Conservation (phyloP, 2,888 invertebrate genomes). For the Zhuqinia jingwanae region DNA sequence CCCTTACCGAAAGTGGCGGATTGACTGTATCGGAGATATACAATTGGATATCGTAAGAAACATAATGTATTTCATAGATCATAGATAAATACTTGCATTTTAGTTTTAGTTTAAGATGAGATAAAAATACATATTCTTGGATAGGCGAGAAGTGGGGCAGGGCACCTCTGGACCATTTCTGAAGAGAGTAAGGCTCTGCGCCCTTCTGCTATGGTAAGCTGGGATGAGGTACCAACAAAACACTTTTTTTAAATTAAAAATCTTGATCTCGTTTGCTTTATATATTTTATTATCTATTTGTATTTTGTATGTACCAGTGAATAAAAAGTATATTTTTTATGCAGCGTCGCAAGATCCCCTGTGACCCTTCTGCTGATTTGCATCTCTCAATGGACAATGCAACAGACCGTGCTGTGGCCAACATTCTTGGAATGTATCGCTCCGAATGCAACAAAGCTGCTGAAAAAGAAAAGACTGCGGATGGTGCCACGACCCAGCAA, state of each 20-base stretch:
- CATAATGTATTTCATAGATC: conserved; percentile 89
- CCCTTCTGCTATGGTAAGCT: conserved; percentile 63
- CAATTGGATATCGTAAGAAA: conserved; percentile 94
- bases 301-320: conserved; percentile 1
- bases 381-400: conserved; percentile 72
- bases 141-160: conserved; percentile 93
- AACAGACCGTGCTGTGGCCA: conserved; percentile 72
- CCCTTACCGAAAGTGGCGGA: conserved; percentile 91
- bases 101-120: too few species aligned
- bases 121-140: too few species aligned
- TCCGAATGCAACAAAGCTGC: conserved; percentile 12
- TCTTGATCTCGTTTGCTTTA: too few species aligned
- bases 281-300: conserved; percentile 18
- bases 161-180: conserved; percentile 94
- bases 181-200: conserved; percentile 76
- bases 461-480: not conserved
- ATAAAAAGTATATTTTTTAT: conserved; percentile 14
- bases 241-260: too few species aligned
- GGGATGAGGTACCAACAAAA: conserved; percentile 56
- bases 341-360: conserved; percentile 66
- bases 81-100: too few species aligned
- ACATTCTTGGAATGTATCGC: conserved; percentile 61
- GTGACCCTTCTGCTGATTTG: conserved; percentile 51
- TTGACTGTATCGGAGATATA: conserved; percentile 95
- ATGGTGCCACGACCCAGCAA: not conserved